Conservation (phyloP, 1,140 invertebrate species). For the Micrasema longulum region DNA sequence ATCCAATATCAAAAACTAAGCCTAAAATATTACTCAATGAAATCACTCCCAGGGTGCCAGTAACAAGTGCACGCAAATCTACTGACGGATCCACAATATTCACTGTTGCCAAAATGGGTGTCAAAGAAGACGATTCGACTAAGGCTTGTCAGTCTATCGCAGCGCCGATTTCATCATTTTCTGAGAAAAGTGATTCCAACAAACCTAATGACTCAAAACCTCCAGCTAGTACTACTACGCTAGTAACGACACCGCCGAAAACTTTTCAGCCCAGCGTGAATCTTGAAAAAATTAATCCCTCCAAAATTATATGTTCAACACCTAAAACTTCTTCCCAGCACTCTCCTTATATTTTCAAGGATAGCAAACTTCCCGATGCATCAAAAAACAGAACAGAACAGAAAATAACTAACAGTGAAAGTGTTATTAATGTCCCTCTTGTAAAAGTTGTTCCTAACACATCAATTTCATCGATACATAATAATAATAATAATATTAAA, state of each 20-base stretch:
- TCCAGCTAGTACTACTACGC: not conserved
- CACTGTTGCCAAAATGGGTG: conserved; percentile 47
- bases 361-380: conserved; percentile 1
- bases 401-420: too few species aligned
- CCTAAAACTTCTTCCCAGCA: conserved; percentile 43
- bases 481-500: too few species aligned
- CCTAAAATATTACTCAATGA: not conserved
- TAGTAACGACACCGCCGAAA: conserved; percentile 21
- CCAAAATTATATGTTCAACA: conserved; percentile 42
- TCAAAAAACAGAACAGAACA: not conserved
- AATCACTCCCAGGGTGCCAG: not conserved
- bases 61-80: conserved; percentile 13
- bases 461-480: too few species aligned
- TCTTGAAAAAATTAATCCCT: conserved; percentile 16
- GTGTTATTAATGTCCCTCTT: too few species aligned
- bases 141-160: conserved; percentile 52
- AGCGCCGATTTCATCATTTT: conserved; percentile 45
- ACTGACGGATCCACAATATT: conserved; percentile 48
- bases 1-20: not conserved
- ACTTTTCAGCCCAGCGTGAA: conserved; percentile 5
- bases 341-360: conserved; percentile 38
- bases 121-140: conserved; percentile 38
- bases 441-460: too few species aligned
- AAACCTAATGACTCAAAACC: conserved; percentile 23
- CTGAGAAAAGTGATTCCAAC: conserved; percentile 41